Evolutionary conservation across 2,113 vertebrate species (phyloP), one percentile per base, ranked within the genome.

Genomic region (Eurystomus gularis): DNA sequence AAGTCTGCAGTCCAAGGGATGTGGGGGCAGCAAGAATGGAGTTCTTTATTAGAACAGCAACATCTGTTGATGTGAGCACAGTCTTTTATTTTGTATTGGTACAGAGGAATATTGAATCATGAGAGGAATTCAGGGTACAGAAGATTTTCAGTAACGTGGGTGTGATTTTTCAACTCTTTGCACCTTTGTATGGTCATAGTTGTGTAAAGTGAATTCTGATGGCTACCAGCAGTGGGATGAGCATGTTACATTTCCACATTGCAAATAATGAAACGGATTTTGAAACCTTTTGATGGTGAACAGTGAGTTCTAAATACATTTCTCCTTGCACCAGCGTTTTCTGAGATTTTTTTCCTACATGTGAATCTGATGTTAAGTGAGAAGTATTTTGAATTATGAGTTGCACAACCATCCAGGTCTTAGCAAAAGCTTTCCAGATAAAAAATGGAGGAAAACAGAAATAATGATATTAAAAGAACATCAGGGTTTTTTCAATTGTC

Each of bases 121-220:
- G 19, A 55, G 20, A 66, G 20, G 33, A 68, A 80, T n/a, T 60
- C 33, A 61, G 24, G 7, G 10, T 39, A 17, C 5, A 8, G 46
- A 49, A 48, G 4, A 17, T 17, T 6, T 57, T 49, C 15, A 33
- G 15, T 61, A 23, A 40, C 0, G 0, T 39, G 17, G 4, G 12
- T 13, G 42, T 71, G 8, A 14, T 64, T 62, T 81, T 79, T 71
- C 13, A 31, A 12, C 83, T 40, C 54, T 37, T 79, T 51, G 18
- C 10, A 9, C 23, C 35, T 89, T 80, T 61, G 20, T 79, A 26
- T 3, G 21, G 6, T 44, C 9, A 6, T 40, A 19, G 24, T 25
- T 40, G 23, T 62, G 52, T 55, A 66, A 80, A 90, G 7, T 11
- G 37, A 54, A 48, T 66, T 57, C 8, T 66, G 9, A 60, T 64